phyloP scores from a whole-genome alignment of 2,888 invertebrate species.

The Xanthorhoe designata region DNA sequence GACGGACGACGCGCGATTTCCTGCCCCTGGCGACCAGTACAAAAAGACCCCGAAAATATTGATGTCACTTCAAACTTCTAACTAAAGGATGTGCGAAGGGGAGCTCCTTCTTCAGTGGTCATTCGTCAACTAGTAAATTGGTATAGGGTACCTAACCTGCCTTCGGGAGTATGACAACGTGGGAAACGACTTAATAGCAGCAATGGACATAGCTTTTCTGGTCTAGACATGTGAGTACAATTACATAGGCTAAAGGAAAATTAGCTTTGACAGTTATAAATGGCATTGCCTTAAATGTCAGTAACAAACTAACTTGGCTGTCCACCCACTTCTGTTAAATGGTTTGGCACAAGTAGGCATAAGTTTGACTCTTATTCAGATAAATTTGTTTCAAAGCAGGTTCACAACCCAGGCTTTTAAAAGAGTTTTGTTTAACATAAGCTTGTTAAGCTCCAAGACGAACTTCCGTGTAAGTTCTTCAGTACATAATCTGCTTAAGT shows the following conservation, averaged over 20 bases:
- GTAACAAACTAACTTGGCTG: slow-evolving; percentile 29
- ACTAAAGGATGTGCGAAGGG: slow-evolving; percentile 42
- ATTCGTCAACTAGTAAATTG: slow-evolving; percentile 48
- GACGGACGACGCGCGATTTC: slow-evolving; percentile 47
- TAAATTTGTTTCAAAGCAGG: not conserved
- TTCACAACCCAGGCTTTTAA: slow-evolving; percentile 6
- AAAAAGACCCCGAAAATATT: slow-evolving; percentile 46
- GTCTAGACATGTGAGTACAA: slow-evolving; percentile 33
- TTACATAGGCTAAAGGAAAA: slow-evolving; percentile 38
- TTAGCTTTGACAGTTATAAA: slow-evolving; percentile 41
- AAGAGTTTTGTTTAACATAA: slow-evolving; percentile 26
- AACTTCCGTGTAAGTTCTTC: slow-evolving; percentile 26
- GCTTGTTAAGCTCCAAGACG: slow-evolving; percentile 35
- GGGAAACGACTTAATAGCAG: slow-evolving; percentile 51
- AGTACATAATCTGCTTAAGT: slow-evolving; percentile 39
- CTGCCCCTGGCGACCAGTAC: slow-evolving; percentile 47
- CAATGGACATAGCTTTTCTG: slow-evolving; percentile 46
- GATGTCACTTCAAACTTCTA: slow-evolving; percentile 38
- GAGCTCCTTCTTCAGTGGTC: slow-evolving; percentile 47
- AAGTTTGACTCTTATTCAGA: slow-evolving; percentile 16
- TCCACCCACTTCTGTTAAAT: slow-evolving; percentile 36
- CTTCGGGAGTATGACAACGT: slow-evolving; percentile 40
- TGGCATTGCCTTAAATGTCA: slow-evolving; percentile 36
- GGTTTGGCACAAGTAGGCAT: slow-evolving; percentile 27
- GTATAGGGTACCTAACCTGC: slow-evolving; percentile 28